Base-by-base conservation (phyloP, 1,140 invertebrate genomes). In the Ylistrum balloti region DNA sequence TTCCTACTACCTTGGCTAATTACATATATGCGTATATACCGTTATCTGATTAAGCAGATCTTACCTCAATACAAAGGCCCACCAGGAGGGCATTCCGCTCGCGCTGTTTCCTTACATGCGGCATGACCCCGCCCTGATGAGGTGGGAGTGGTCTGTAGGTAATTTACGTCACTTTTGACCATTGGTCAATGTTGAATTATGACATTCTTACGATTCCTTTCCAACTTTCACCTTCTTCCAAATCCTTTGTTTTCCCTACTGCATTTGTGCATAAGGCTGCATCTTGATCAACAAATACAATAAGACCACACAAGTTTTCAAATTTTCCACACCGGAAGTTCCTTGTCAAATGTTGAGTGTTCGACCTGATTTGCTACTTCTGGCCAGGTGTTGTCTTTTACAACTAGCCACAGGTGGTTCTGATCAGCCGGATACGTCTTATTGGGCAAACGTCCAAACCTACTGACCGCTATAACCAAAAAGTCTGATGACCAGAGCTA, bases 31-130 rank as follows among this genome's bases (percentile, higher is more conserved):
- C 17, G 56, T 74, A 56, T 22, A 11, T 56, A 38, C 13, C 9
- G 56, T 7, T 74, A 74, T 74, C 56, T 74, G 56, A 74, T 28
- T 22, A 74, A 28, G n/a, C 20, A n/a, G n/a, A 28, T n/a, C 56
- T 74, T 74, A 74, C 56, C 56, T 74, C 56, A 28, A 74, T 74
- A 28, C 56, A 74, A 17, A 74, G 56, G 22, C 56, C 56, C 56
- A 74, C 56, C 56, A 74, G 56, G 56, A 74, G 56, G 56, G 56
- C 56, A 74, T 74, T 74, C 56, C 56, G 56, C 56, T 74, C 56
- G 56, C 56, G 56, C 56, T 74, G 56, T 74, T 74, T 74, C 56
- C 56, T 74, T 28, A 74, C 56, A n/a, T 74, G 56, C 56, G 56
- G 56, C 56, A 74, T 74, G 56, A 11, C 56, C 56, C 56, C 56